phyloP scores from a whole-genome alignment of 2,113 vertebrate species.

The Trematomus loennbergii region DNA sequence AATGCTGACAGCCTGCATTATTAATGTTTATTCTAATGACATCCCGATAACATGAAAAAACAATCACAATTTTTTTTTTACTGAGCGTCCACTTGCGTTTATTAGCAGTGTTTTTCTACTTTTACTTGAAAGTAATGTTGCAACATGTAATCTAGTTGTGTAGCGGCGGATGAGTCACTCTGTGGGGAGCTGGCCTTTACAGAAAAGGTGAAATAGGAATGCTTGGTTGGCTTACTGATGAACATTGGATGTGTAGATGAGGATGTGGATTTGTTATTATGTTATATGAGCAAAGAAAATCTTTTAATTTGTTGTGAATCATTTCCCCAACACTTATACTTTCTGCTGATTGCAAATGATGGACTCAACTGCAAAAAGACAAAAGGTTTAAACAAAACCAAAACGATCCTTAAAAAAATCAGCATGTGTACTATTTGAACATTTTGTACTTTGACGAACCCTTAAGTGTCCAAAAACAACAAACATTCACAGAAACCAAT shows the following conservation, averaged over 20 bases:
- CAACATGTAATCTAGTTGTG: not conserved
- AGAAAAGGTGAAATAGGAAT: not conserved
- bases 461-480: not conserved
- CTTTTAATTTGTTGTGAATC: not conserved
- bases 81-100: not conserved
- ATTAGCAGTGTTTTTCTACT: not conserved
- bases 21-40: not conserved
- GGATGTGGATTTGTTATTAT: not conserved
- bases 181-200: not conserved
- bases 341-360: slow-evolving; percentile 14
- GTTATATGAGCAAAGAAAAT: too few species aligned
- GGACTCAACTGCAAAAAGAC: not conserved
- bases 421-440: not conserved
- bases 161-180: not conserved
- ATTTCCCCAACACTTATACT: not conserved
- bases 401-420: not conserved
- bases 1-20: slow-evolving; percentile 14
- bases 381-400: not conserved
- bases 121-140: not conserved
- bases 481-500: not conserved
- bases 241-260: not conserved
- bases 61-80: not conserved
- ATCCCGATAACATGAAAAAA: not conserved
- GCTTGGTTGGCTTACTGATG: not conserved
- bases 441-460: not conserved